These are phyloP conservation scores for Plagodis dolabraria DNA, from an alignment of 2,888 invertebrate genomes.

Conservation along the genomic window DNA sequence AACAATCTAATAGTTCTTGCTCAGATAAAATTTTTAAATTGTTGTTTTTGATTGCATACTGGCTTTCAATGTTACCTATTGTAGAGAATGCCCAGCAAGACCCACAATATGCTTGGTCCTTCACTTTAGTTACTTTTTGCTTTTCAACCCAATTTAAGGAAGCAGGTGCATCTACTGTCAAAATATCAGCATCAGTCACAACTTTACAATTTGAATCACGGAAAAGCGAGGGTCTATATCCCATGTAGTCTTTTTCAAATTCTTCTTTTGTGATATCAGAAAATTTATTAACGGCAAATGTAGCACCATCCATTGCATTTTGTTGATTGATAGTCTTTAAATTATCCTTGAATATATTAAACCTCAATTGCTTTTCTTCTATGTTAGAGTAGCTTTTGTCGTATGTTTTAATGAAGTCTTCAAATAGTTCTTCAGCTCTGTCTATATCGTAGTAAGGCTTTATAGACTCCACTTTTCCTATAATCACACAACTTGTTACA, in stretches of 20 bases:
- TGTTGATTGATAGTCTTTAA: constrained; percentile 12
- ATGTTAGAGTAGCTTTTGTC: constrained; percentile 6
- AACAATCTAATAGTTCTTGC: constrained; percentile 22
- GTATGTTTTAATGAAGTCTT: constrained; percentile 12
- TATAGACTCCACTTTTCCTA: too few species aligned
- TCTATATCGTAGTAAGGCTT: constrained; percentile 7
- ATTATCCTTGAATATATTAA: constrained; percentile 18
- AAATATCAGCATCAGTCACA: background rate
- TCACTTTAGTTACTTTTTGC: constrained; percentile 4
- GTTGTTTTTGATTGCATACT: constrained; percentile 9
- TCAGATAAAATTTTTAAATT: constrained; percentile 16
- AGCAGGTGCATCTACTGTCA: constrained; percentile 8
- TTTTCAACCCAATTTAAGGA: constrained; percentile 9
- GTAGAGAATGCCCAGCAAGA: constrained; percentile 22
- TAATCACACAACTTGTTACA: too few species aligned
- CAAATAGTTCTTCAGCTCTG: constrained; percentile 11
- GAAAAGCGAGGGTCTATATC: background rate
- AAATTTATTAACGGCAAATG: constrained; percentile 12
- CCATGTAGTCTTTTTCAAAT: background rate
- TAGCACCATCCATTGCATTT: constrained; percentile 3
- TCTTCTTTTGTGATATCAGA: constrained; percentile 13
- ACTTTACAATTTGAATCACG: background rate
- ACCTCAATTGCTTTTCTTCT: constrained; percentile 9
- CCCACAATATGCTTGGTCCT: constrained; percentile 7
- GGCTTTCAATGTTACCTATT: constrained; percentile 16